A percentile compares a stretch with the other conserved stretches of the same genome.
These are phyloP conservation scores for Ianthella basta DNA, from an alignment of 37 sponge, comb jelly and placozoan genomes.

Conservation along the genomic window DNA sequence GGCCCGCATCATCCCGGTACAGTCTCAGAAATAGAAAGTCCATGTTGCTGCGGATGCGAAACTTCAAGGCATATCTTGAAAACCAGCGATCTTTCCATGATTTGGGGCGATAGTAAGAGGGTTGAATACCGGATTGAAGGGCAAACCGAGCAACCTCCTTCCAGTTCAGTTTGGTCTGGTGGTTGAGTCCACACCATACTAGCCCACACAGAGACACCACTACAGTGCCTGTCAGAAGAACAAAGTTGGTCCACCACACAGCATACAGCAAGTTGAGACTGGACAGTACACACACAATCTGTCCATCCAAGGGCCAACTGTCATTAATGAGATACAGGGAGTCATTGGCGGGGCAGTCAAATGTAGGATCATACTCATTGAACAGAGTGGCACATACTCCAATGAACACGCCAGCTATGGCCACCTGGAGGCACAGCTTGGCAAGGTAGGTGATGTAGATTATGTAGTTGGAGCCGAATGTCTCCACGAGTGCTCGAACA, in stretches of 20 bases:
- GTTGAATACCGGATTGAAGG: constrained; percentile 42
- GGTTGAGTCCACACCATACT: constrained; percentile 48
- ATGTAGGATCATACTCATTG: constrained; percentile 46
- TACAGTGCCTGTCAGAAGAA: constrained; percentile 40
- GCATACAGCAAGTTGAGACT: constrained; percentile 49
- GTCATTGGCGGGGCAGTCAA: constrained; percentile 52
- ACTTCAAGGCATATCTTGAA: not conserved
- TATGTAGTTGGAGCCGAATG: not conserved
- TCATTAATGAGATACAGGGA: not conserved
- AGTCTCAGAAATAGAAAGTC: constrained; percentile 13
- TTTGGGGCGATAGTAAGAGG: constrained; percentile 43
- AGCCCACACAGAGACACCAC: constrained; percentile 22
- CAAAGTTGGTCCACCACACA: constrained; percentile 51
- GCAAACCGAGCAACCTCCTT: constrained; percentile 43
- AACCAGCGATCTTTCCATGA: not conserved
- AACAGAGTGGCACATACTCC: constrained; percentile 28
- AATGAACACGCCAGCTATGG: not conserved
- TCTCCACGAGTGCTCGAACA: constrained; percentile 30
- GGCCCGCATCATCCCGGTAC: constrained; percentile 5
- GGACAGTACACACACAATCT: constrained; percentile 30
- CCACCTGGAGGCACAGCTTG: not conserved
- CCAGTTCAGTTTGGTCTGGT: constrained; percentile 52
- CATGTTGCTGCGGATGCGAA: constrained; percentile 8
- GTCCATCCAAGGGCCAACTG: constrained; percentile 24
- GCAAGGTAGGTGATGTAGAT: not conserved